A percentile compares a stretch with the other conserved stretches of the same genome.
Conservation (phyloP, 2,888 invertebrate species). For the Diarsia brunnea region DNA sequence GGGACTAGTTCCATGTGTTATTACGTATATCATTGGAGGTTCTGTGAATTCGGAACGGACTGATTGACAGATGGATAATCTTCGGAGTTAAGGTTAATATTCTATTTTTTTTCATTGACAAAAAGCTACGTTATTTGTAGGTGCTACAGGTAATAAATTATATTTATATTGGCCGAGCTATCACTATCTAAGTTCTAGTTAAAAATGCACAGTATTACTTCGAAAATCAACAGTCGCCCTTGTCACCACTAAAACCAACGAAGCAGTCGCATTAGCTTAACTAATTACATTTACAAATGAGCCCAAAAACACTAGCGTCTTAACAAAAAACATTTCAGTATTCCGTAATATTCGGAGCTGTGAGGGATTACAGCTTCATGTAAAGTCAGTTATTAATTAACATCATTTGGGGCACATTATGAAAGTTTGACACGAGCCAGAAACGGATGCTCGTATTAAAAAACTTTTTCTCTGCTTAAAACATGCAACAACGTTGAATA, state of each 20-base stretch:
- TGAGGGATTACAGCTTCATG: slow-evolving; percentile 57
- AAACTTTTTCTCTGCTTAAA: slow-evolving; percentile 73
- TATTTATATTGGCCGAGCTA: too few relatives aligned
- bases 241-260: not conserved
- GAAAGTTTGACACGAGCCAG: slow-evolving; percentile 69
- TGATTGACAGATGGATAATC: not conserved
- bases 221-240: not conserved
- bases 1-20: not conserved
- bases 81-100: too few relatives aligned
- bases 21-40: not conserved
- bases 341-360: slow-evolving; percentile 49
- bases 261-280: not conserved
- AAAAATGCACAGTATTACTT: not conserved
- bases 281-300: slow-evolving; percentile 43
- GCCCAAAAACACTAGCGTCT: slow-evolving; percentile 39
- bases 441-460: slow-evolving; percentile 72
- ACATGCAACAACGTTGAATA: slow-evolving; percentile 74
- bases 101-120: too few relatives aligned
- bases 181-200: too few relatives aligned
- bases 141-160: too few relatives aligned
- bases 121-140: too few relatives aligned
- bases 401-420: slow-evolving; percentile 71
- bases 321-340: slow-evolving; percentile 44
- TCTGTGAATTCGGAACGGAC: not conserved
- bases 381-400: slow-evolving; percentile 66